These are phyloP conservation scores for Synergus umbraculus DNA, from an alignment of 2,888 invertebrate genomes.

Conservation along the genomic window DNA sequence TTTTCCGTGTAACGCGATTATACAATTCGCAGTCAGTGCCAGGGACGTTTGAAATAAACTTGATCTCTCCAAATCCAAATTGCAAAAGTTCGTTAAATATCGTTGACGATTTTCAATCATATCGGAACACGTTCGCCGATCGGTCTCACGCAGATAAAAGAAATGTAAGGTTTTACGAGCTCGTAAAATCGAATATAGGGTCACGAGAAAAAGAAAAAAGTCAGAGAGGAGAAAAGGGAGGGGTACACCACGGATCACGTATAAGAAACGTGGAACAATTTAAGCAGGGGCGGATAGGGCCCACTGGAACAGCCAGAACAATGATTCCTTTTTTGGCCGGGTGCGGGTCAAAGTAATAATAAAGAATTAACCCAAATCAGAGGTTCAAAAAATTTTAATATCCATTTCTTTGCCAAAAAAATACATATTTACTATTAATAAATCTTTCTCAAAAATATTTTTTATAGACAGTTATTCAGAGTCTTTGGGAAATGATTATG, in stretches of 20 bases:
- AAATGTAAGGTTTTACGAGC: conserved; percentile 62
- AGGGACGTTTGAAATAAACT: not conserved
- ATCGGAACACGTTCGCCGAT: conserved; percentile 10
- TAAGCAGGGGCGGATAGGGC: conserved; percentile 23
- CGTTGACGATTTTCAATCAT: conserved; percentile 37
- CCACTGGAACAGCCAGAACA: conserved; percentile 27
- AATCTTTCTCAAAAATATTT: too few relatives aligned
- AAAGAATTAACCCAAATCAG: conserved; percentile 4
- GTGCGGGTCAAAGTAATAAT: conserved; percentile 13
- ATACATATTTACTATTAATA: too few relatives aligned
- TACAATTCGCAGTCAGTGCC: too few relatives aligned
- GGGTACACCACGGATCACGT: conserved; percentile 45
- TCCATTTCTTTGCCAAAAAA: not conserved
- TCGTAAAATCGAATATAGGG: conserved; percentile 58
- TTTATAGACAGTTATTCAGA: too few relatives aligned
- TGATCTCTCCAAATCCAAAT: not conserved
- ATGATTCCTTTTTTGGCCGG: conserved; percentile 26
- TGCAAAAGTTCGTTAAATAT: conserved; percentile 28
- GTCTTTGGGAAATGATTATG: too few relatives aligned
- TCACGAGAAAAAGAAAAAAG: conserved; percentile 42
- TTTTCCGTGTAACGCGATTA: too few relatives aligned
- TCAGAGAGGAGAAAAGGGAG: not conserved
- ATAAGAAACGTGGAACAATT: conserved; percentile 33
- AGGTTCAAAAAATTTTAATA: conserved; percentile 18
- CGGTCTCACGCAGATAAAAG: conserved; percentile 67